A percentile compares a stretch with the other conserved stretches of the same genome.
Conservation (phyloP, 2,797 vertebrate species). For the Natrix natrix region DNA sequence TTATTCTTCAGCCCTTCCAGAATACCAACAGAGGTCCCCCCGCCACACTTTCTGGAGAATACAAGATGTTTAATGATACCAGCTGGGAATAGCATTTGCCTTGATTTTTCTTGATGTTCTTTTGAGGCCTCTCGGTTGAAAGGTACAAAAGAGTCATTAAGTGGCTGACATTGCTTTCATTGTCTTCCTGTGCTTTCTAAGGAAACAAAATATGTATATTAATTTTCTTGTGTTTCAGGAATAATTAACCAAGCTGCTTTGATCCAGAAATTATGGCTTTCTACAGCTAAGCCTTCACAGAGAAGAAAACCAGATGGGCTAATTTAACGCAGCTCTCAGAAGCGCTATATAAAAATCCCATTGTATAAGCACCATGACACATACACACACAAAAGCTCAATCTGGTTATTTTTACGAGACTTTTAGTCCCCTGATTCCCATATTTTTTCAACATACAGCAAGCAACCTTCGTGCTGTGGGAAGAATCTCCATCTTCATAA, state of each 20-base stretch:
- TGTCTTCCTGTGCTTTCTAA: slow-evolving; percentile 58
- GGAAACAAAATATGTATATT: slow-evolving; percentile 71
- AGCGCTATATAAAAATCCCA: slow-evolving; percentile 51
- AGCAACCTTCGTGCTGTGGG: slow-evolving; percentile 43
- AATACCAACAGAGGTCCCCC: slow-evolving; percentile 58
- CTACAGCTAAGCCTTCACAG: slow-evolving; percentile 54
- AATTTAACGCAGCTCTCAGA: slow-evolving; percentile 42
- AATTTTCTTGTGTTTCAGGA: slow-evolving; percentile 67
- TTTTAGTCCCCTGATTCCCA: slow-evolving; percentile 13
- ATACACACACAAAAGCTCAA: slow-evolving; percentile 17
- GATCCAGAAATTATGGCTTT: slow-evolving; percentile 54
- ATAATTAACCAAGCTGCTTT: slow-evolving; percentile 66
- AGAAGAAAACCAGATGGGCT: slow-evolving; percentile 49
- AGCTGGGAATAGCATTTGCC: slow-evolving; percentile 70
- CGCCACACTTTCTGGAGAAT: slow-evolving; percentile 55
- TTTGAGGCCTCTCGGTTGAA: slow-evolving; percentile 71
- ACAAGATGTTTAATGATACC: slow-evolving; percentile 72
- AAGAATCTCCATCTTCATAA: slow-evolving; percentile 56
- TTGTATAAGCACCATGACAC: slow-evolving; percentile 32
- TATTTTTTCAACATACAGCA: slow-evolving; percentile 46
- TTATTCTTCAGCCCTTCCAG: slow-evolving; percentile 63
- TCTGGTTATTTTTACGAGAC: slow-evolving; percentile 46
- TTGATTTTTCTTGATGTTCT: slow-evolving; percentile 70
- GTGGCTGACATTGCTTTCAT: slow-evolving; percentile 72
- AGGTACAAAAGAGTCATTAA: slow-evolving; percentile 74